These are phyloP conservation scores for Drosophila kanapiae DNA, from an alignment of 1,140 invertebrate species.

Conservation along the genomic window DNA sequence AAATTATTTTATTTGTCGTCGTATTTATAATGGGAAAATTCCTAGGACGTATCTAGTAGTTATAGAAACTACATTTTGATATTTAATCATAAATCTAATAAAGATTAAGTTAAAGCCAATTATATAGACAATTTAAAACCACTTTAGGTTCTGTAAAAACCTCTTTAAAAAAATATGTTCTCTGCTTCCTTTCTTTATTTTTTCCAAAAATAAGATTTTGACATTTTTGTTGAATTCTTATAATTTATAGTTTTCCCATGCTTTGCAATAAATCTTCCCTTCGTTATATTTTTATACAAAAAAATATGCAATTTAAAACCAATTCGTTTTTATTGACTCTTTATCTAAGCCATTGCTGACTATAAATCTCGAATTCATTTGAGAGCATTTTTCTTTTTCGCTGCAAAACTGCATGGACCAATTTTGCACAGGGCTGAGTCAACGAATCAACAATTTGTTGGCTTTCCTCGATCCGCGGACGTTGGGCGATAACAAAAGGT, in stretches of 20 bases:
- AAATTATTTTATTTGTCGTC: slow-evolving; percentile 9
- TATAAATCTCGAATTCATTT: slow-evolving; percentile 68
- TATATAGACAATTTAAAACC: too few species aligned
- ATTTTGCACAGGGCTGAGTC: slow-evolving; percentile 67
- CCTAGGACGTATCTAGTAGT: too few species aligned
- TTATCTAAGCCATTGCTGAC: slow-evolving; percentile 15
- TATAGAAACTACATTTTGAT: too few species aligned
- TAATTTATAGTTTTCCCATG: neutral
- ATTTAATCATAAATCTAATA: too few species aligned
- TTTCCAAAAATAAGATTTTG: neutral
- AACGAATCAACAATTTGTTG: slow-evolving; percentile 79
- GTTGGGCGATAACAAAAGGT: slow-evolving; percentile 49
- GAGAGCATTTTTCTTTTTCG: slow-evolving; percentile 12
- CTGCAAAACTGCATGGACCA: slow-evolving; percentile 53
- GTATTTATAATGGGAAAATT: too few species aligned
- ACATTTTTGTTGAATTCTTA: neutral
- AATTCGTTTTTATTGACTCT: slow-evolving; percentile 17
- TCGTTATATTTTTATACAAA: neutral
- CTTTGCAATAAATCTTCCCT: neutral
- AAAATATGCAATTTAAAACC: slow-evolving; percentile 20
- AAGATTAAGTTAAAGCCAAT: too few species aligned
- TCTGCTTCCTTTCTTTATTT: neutral
- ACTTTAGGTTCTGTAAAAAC: neutral
- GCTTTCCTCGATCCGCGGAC: slow-evolving; percentile 12
- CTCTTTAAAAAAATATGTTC: neutral